These are phyloP conservation scores for Rhynchonema sp. DNA, from an alignment of 2,888 invertebrate species.

Conservation along the genomic window DNA sequence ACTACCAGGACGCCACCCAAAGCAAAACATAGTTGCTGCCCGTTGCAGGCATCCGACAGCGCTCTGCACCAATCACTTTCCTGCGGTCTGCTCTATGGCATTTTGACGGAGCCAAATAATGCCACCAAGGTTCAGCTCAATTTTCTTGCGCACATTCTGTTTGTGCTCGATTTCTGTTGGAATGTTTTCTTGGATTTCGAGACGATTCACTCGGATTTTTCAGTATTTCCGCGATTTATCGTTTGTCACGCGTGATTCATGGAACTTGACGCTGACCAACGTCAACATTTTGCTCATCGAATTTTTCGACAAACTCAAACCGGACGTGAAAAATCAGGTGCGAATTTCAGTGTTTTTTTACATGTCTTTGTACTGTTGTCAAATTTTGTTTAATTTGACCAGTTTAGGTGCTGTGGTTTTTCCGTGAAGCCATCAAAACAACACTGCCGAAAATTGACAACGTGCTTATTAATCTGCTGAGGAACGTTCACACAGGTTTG, in stretches of 20 bases:
- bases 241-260: neutral
- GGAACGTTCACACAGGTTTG: constrained; percentile 10
- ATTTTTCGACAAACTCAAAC: constrained; percentile 6
- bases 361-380: neutral
- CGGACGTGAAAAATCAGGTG: neutral
- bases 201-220: neutral
- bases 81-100: neutral
- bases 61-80: neutral
- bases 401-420: constrained; percentile 10
- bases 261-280: neutral
- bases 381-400: neutral
- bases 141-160: neutral
- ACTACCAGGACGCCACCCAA: too few species aligned
- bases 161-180: too few species aligned
- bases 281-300: constrained; percentile 9
- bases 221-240: neutral
- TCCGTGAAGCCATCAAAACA: constrained; percentile 12
- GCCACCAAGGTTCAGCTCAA: neutral
- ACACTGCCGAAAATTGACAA: constrained; percentile 15
- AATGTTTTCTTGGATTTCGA: neutral
- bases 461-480: constrained; percentile 12
- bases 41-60: neutral
- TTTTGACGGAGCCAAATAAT: neutral
- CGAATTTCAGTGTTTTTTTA: too few species aligned
- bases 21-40: too few species aligned